A percentile compares a stretch with the other conserved stretches of the same genome.
These are phyloP conservation scores for Chloropsis hardwickii DNA, from an alignment of 2,113 vertebrate species.

Conservation along the genomic window DNA sequence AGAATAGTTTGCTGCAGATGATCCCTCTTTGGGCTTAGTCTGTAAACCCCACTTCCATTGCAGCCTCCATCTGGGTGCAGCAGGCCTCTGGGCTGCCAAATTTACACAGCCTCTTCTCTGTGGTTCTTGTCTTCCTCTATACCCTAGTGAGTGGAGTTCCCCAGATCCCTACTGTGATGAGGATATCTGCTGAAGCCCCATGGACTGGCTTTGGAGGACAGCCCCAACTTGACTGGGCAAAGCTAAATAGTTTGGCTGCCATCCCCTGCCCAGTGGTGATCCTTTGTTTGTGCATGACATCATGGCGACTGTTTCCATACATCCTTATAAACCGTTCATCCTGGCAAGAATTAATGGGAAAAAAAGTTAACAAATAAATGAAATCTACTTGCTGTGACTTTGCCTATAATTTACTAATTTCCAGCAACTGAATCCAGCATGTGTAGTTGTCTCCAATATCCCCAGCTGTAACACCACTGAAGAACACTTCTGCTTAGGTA, in stretches of 20 bases:
- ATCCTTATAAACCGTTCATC: background rate
- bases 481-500: background rate
- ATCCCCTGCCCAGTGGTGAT: background rate
- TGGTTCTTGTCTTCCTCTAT: background rate
- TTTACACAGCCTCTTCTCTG: background rate
- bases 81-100: background rate
- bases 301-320: background rate
- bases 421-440: background rate
- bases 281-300: fast-evolving
- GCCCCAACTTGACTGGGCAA: fast-evolving
- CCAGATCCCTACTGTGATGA: fast-evolving
- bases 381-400: background rate
- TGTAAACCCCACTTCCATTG: fast-evolving
- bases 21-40: background rate
- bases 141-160: background rate
- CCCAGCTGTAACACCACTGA: background rate
- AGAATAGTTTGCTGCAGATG: background rate
- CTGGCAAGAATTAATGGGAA: background rate
- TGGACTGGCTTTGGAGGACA: background rate
- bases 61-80: background rate
- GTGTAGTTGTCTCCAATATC: background rate
- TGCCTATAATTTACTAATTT: background rate
- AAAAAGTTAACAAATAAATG: background rate
- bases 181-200: background rate
- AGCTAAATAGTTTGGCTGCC: background rate